Evolutionary conservation across 1,140 invertebrate species (phyloP).

Genomic region (Bombus sylvicola): DNA sequence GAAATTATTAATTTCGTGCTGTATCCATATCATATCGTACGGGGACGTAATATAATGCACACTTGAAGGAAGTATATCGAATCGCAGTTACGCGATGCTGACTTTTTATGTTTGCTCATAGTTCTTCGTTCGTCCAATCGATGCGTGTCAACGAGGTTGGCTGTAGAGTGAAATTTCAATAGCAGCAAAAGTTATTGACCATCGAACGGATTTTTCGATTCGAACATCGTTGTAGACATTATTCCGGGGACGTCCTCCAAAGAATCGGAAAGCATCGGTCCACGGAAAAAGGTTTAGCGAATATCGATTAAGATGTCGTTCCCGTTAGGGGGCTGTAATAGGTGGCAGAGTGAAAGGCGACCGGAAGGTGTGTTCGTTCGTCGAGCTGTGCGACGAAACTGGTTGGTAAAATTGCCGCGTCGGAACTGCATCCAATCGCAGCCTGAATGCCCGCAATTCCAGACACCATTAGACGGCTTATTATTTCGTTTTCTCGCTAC

Average conservation of each 20-base stretch:
- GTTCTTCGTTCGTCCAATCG: neutral
- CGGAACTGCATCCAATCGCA: constrained; percentile 76
- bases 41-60: too few relatives aligned
- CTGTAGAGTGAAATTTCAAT: neutral
- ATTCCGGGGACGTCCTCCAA: constrained; percentile 31
- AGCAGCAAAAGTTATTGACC: neutral
- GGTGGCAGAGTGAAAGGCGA: constrained; percentile 41
- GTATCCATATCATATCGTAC: too few relatives aligned
- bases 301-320: constrained; percentile 79
- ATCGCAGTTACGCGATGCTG: too few relatives aligned
- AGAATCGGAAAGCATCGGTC: constrained; percentile 23
- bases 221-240: constrained; percentile 18
- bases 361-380: constrained; percentile 38
- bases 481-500: constrained; percentile 76
- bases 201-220: neutral
- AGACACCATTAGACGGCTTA: constrained; percentile 75
- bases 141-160: too few relatives aligned
- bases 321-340: constrained; percentile 46
- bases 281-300: constrained; percentile 58
- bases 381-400: constrained; percentile 63
- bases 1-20: neutral
- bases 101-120: too few relatives aligned
- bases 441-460: constrained; percentile 76
- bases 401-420: constrained; percentile 66
- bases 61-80: too few relatives aligned